Percentiles rank a stretch among this genome's conserved stretches.
Evolutionary conservation across 2,113 vertebrate species (phyloP).

Genomic region (Phaethon lepturus): DNA sequence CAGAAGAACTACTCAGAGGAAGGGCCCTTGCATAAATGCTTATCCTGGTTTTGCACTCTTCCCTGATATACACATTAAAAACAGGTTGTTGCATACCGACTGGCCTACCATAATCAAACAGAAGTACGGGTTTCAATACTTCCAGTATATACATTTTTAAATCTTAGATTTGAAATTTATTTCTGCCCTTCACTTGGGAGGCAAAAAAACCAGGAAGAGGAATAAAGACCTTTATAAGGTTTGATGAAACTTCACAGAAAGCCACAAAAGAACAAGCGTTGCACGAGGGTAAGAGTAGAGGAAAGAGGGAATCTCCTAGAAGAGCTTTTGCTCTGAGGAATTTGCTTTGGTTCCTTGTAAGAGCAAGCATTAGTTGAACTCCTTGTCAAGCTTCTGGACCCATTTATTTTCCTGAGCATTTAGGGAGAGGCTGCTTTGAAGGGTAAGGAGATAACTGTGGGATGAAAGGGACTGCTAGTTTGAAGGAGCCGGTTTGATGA

Average conservation of each 20-base stretch:
- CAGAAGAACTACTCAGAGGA: neutral
- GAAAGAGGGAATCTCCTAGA: neutral
- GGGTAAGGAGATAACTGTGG: constrained; percentile 16
- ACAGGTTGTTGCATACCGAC: neutral
- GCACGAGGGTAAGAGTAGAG: neutral
- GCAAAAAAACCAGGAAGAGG: neutral
- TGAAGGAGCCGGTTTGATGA: neutral
- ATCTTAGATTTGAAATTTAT: neutral
- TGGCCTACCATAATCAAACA: neutral
- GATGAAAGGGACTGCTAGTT: constrained; percentile 51
- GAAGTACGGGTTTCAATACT: neutral
- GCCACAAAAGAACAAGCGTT: neutral
- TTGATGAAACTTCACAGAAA: constrained; percentile 18
- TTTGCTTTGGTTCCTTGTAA: constrained; percentile 38
- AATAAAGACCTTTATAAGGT: constrained; percentile 13
- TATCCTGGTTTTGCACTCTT: neutral
- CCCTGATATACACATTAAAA: neutral
- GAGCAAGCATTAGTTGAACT: neutral
- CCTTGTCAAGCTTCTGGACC: constrained; percentile 28
- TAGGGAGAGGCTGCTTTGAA: constrained; percentile 51
- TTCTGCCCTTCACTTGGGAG: neutral
- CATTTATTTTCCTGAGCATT: constrained; percentile 52
- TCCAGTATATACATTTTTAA: neutral
- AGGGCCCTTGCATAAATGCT: neutral
- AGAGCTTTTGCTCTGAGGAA: neutral